Percentiles rank a stretch among this genome's conserved stretches.
phyloP scores from a whole-genome alignment of 2,113 vertebrate species.

The Dipodomys merriami region DNA sequence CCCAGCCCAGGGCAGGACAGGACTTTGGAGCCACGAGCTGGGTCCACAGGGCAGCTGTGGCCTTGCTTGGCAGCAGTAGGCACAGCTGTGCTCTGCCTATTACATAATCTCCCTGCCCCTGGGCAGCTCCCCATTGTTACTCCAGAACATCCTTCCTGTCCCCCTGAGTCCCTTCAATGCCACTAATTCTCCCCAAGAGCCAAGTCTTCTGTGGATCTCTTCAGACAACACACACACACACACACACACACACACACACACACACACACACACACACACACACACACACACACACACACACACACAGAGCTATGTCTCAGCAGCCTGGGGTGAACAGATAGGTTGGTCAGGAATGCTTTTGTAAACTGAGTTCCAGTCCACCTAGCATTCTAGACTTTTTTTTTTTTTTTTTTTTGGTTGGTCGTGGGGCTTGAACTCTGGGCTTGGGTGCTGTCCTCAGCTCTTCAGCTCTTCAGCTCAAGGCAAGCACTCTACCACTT shows the following conservation, averaged over 20 bases:
- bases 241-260: too few species aligned
- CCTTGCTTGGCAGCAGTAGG: conserved; percentile 56
- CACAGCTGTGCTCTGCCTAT: conserved; percentile 58
- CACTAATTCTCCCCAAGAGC: conserved; percentile 69
- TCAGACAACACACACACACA: background rate
- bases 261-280: background rate
- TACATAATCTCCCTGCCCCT: conserved; percentile 58
- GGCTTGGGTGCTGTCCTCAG: too few species aligned
- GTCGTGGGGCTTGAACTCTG: too few species aligned
- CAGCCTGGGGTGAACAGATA: background rate
- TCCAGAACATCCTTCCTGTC: conserved; percentile 83
- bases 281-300: background rate
- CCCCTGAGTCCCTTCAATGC: conserved; percentile 80
- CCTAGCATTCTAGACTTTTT: background rate
- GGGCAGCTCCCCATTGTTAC: background rate
- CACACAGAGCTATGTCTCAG: background rate
- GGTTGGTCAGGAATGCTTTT: background rate
- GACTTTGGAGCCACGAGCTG: conserved; percentile 55
- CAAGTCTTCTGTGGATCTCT: background rate
- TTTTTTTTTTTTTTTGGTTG: too few species aligned
- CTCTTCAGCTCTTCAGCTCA: too few species aligned
- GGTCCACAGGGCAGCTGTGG: conserved; percentile 58
- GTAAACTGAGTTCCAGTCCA: background rate
- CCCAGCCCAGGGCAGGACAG: background rate
- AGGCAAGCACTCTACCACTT: too few species aligned